A percentile compares a stretch with the other conserved stretches of the same genome.
Evolutionary conservation across 2,888 invertebrate genomes (phyloP).

Genomic region (Dorcus hopei): DNA sequence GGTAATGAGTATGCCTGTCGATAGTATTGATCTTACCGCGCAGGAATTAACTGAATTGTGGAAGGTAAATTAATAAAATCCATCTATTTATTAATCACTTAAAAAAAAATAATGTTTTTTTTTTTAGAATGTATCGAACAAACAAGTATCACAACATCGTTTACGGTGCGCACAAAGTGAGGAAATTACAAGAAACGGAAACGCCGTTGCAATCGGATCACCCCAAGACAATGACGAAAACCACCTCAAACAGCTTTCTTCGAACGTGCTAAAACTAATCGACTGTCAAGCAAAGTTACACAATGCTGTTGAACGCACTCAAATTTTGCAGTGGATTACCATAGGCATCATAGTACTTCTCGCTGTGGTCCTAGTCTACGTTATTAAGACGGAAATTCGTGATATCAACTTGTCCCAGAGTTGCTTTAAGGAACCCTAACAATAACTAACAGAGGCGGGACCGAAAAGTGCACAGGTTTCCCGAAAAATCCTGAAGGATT

Average conservation of each 20-base stretch:
- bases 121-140: slow-evolving; percentile 39
- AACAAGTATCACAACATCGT: slow-evolving; percentile 65
- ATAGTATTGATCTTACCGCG: slow-evolving; percentile 54
- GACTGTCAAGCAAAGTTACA: slow-evolving; percentile 51
- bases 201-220: slow-evolving; percentile 21
- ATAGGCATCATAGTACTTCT: slow-evolving; percentile 43
- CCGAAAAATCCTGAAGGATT: slow-evolving; percentile 30
- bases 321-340: slow-evolving; percentile 54
- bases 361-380: slow-evolving; percentile 8
- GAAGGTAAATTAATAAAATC: slow-evolving; percentile 54
- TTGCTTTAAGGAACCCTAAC: slow-evolving; percentile 35
- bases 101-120: background rate
- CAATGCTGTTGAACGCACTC: slow-evolving; percentile 51
- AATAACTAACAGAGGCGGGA: slow-evolving; percentile 38
- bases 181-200: slow-evolving; percentile 40
- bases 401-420: slow-evolving; percentile 18
- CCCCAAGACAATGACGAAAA: slow-evolving; percentile 26
- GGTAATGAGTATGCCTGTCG: slow-evolving; percentile 74
- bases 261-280: slow-evolving; percentile 44
- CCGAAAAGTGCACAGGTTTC: slow-evolving; percentile 19
- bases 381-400: slow-evolving; percentile 10
- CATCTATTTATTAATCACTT: background rate
- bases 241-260: slow-evolving; percentile 36
- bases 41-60: slow-evolving; percentile 71
- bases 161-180: slow-evolving; percentile 63